phyloP scores from a whole-genome alignment of 2,113 vertebrate genomes.

The Urocolius indicus region DNA sequence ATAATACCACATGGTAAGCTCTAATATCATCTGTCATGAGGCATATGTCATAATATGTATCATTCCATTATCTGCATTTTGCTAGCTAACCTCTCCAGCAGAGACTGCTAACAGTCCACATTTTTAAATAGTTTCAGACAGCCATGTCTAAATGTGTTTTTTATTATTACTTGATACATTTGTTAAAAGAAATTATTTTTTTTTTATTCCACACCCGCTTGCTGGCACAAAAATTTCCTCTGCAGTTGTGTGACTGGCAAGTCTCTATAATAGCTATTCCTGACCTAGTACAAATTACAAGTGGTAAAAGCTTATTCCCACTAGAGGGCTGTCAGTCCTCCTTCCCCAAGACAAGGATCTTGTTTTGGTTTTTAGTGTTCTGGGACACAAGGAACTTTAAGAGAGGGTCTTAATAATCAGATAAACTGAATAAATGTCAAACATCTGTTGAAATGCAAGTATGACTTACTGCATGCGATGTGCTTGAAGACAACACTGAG shows the following conservation, averaged over 20 bases:
- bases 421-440: neutral
- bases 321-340: neutral
- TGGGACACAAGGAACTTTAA: neutral
- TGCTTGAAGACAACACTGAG: constrained; percentile 82
- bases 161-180: neutral
- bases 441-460: neutral
- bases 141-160: neutral
- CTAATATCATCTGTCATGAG: too few relatives aligned
- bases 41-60: neutral
- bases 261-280: neutral
- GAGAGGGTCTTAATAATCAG: neutral
- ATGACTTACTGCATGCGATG: constrained; percentile 85
- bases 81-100: neutral
- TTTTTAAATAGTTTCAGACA: neutral
- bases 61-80: neutral
- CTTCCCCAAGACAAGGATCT: neutral
- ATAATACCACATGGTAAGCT: neutral
- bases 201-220: neutral
- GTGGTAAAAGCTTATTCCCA: neutral
- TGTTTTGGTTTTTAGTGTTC: neutral
- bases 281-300: neutral
- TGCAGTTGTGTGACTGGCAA: neutral
- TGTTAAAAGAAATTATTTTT: neutral
- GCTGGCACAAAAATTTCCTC: accelerated
- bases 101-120: neutral